These are phyloP conservation scores for Augochlora pura DNA, from an alignment of 1,140 invertebrate species.

Conservation along the genomic window DNA sequence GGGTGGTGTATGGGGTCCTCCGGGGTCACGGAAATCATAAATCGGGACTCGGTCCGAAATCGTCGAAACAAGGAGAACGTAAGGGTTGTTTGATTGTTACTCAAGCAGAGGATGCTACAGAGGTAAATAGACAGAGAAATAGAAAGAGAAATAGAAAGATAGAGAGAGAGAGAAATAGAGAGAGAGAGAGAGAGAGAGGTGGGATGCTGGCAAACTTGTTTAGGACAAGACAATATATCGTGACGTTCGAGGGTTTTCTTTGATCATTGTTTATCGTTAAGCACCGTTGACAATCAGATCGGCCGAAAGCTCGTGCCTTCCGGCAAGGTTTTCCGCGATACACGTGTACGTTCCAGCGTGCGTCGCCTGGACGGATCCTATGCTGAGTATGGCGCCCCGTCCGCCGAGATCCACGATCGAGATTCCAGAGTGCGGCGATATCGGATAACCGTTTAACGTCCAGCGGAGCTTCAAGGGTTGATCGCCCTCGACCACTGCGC, in stretches of 20 bases:
- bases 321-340: slow-evolving; percentile 87
- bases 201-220: not conserved
- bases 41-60: not conserved
- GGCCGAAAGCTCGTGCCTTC: slow-evolving; percentile 83
- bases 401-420: slow-evolving; percentile 84
- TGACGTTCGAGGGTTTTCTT: slow-evolving; percentile 2
- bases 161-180: no score
- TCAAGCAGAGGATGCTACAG: slow-evolving; percentile 9
- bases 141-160: no score
- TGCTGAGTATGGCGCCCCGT: slow-evolving; percentile 86
- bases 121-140: no score
- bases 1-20: no score
- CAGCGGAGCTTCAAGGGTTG: slow-evolving; percentile 83
- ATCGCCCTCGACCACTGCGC: slow-evolving; percentile 80
- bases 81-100: not conserved
- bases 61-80: not conserved
- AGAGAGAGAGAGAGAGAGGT: not conserved
- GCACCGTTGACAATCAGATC: slow-evolving; percentile 87
- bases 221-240: slow-evolving; percentile 78
- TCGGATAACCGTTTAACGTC: slow-evolving; percentile 83
- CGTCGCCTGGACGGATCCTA: slow-evolving; percentile 85
- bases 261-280: slow-evolving; percentile 42
- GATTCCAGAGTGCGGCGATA: slow-evolving; percentile 83
- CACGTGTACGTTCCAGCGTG: slow-evolving; percentile 92
- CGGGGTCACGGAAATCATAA: not conserved